These are phyloP conservation scores for Lonchura striata DNA, from an alignment of 2,113 vertebrate genomes.

Conservation along the genomic window DNA sequence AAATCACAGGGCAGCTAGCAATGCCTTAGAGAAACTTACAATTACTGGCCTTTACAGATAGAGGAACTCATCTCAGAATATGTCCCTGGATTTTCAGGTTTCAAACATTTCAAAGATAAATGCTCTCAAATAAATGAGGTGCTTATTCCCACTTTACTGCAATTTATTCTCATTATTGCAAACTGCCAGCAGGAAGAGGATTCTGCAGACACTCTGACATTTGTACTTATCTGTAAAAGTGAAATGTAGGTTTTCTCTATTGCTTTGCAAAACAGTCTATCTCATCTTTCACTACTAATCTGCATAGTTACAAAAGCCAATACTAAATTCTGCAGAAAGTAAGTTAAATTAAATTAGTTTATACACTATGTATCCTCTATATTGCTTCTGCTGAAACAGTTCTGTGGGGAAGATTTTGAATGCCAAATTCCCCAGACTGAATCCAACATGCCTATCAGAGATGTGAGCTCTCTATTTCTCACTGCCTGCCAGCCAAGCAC, in stretches of 20 bases:
- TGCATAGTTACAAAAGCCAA: neutral
- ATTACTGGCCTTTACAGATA: neutral
- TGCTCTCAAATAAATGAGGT: neutral
- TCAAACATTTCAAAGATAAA: neutral
- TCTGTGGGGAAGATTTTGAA: neutral
- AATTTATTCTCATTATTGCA: neutral
- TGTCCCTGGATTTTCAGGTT: neutral
- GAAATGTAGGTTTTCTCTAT: neutral
- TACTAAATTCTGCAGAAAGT: neutral
- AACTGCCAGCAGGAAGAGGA: neutral
- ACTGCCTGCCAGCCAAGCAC: neutral
- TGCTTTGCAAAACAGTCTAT: neutral
- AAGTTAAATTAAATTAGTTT: neutral
- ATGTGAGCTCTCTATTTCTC: neutral
- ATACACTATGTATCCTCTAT: neutral
- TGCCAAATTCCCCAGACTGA: neutral
- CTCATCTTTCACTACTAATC: neutral
- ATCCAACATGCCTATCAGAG: neutral
- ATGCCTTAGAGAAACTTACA: neutral
- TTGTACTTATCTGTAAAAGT: neutral
- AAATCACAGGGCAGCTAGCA: neutral
- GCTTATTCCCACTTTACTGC: neutral
- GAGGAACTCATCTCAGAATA: neutral
- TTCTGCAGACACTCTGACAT: neutral
- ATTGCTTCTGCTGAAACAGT: neutral